Conservation (phyloP, 2,888 invertebrate genomes). For the Melitaea athalia region DNA sequence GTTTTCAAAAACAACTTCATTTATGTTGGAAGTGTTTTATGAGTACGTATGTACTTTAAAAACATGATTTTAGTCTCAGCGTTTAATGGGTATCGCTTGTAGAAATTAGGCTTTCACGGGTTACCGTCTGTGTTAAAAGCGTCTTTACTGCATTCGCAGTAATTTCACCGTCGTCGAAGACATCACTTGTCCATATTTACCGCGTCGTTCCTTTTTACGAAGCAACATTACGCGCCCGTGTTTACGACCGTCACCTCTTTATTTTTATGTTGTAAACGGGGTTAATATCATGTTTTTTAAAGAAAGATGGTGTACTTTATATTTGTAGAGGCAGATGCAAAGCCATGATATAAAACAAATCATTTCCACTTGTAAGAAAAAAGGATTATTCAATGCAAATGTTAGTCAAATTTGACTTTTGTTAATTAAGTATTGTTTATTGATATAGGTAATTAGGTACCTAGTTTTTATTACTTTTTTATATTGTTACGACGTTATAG, state of each 20-base stretch:
- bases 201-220: conserved; percentile 75
- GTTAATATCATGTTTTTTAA: conserved; percentile 66
- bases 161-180: conserved; percentile 51
- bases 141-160: conserved; percentile 54
- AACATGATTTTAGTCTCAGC: neutral
- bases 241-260: conserved; percentile 73
- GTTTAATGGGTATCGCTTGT: conserved; percentile 41
- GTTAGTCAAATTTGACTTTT: too few species aligned
- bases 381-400: neutral
- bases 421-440: too few species aligned
- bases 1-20: too few species aligned
- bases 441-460: too few species aligned
- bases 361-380: neutral
- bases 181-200: conserved; percentile 77
- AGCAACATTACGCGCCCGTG: conserved; percentile 58
- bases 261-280: conserved; percentile 72
- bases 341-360: neutral
- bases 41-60: neutral
- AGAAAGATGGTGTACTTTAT: conserved; percentile 24
- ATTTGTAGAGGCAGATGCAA: conserved; percentile 10
- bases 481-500: too few species aligned
- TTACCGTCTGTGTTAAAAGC: conserved; percentile 50
- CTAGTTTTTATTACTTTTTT: too few species aligned
- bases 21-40: neutral
- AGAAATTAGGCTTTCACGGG: conserved; percentile 58